Evolutionary conservation across 2,797 vertebrate genomes (phyloP).

Genomic region (Oreonectes daqikongensis): DNA sequence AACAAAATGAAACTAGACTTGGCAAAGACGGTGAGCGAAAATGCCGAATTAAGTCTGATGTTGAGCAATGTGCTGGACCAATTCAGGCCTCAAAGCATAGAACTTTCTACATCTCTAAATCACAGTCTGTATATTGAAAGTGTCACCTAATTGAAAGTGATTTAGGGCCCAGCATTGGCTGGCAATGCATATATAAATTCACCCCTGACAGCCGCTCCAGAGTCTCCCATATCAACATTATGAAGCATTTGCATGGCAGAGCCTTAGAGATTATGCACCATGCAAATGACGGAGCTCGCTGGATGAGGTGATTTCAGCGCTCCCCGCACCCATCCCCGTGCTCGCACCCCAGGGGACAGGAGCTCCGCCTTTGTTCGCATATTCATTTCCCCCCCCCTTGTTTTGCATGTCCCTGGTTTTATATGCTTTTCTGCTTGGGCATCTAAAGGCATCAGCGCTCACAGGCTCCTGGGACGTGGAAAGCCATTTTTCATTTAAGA

Average conservation of each 20-base stretch:
- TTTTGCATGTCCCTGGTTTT: constrained; percentile 34
- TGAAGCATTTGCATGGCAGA: constrained; percentile 56
- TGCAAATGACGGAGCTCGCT: constrained; percentile 45
- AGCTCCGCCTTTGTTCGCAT: constrained; percentile 39
- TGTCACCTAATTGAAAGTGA: constrained; percentile 77
- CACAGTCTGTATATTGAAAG: constrained; percentile 79
- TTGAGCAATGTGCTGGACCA: background rate
- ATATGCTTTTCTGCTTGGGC: constrained; percentile 39
- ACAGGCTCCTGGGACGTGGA: constrained; percentile 33
- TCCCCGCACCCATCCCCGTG: background rate
- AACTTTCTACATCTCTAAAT: constrained; percentile 84
- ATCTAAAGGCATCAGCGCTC: constrained; percentile 34
- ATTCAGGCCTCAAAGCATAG: constrained; percentile 13
- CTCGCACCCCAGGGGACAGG: constrained; percentile 31
- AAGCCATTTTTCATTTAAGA: constrained; percentile 58
- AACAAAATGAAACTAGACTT: constrained; percentile 36
- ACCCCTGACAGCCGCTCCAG: constrained; percentile 27
- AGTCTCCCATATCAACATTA: constrained; percentile 37
- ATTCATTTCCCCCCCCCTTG: constrained; percentile 44
- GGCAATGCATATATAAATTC: constrained; percentile 39
- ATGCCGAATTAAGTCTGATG: constrained; percentile 27
- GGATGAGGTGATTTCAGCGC: constrained; percentile 48
- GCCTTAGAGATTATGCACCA: constrained; percentile 56
- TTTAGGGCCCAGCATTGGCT: constrained; percentile 41
- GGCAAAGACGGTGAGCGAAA: background rate